Conservation (phyloP, 2,888 invertebrate species). For the Ferdinandea cuprea region DNA sequence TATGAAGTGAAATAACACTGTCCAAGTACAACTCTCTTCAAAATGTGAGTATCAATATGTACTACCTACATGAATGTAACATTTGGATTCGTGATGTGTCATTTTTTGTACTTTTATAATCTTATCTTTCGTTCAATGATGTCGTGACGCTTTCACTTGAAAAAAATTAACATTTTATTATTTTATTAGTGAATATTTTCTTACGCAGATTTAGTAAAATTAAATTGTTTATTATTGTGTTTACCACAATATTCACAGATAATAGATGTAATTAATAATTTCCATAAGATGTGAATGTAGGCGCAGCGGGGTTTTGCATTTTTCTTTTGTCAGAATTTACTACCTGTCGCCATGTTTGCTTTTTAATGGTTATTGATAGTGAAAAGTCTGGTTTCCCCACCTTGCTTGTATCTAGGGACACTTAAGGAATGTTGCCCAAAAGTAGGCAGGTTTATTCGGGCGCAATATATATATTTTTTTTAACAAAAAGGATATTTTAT, state of each 20-base stretch:
- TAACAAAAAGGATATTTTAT: not conserved
- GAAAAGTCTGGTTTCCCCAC: not conserved
- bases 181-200: no score
- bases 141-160: not conserved
- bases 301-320: constrained; percentile 29
- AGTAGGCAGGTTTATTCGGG: constrained; percentile 22
- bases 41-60: constrained; percentile 42
- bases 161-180: not conserved
- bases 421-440: constrained; percentile 12
- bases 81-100: no score
- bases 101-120: not conserved
- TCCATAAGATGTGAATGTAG: constrained; percentile 8
- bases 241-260: no score
- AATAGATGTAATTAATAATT: not conserved
- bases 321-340: not conserved
- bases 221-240: no score
- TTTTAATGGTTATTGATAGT: not conserved
- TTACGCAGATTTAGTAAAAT: no score
- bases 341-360: constrained; percentile 31
- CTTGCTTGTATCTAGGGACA: constrained; percentile 63
- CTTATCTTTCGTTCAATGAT: constrained; percentile 10
- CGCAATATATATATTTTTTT: not conserved
- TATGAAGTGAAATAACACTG: not conserved
- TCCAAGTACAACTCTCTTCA: not conserved
- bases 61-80: no score